Evolutionary conservation across 2,888 invertebrate genomes (phyloP).

Genomic region (Lithophane socia): DNA sequence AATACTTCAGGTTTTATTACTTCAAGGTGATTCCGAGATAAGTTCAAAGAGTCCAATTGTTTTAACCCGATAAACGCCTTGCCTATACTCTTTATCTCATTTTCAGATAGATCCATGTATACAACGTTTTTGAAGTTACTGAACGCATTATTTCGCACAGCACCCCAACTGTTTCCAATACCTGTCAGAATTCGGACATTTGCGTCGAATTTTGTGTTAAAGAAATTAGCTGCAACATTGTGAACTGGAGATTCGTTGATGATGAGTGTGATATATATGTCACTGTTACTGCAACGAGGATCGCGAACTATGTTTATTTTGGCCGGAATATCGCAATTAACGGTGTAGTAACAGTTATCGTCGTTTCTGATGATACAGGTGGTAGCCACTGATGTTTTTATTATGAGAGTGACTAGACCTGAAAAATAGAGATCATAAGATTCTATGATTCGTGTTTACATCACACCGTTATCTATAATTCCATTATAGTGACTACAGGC

Average conservation of each 20-base stretch:
- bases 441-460: background rate
- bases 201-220: slow-evolving; percentile 28
- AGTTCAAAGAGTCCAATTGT: slow-evolving; percentile 49
- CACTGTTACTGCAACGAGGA: slow-evolving; percentile 23
- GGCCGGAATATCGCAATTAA: slow-evolving; percentile 39
- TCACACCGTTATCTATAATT: background rate
- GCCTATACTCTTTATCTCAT: slow-evolving; percentile 38
- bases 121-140: slow-evolving; percentile 54
- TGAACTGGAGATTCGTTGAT: slow-evolving; percentile 39
- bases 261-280: slow-evolving; percentile 47
- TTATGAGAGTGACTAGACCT: background rate
- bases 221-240: slow-evolving; percentile 29
- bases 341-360: slow-evolving; percentile 48
- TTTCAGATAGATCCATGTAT: slow-evolving; percentile 56
- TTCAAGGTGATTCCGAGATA: slow-evolving; percentile 55
- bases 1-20: slow-evolving; percentile 44
- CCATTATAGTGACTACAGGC: background rate
- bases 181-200: slow-evolving; percentile 46
- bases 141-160: slow-evolving; percentile 44
- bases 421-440: background rate
- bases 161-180: slow-evolving; percentile 46
- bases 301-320: slow-evolving; percentile 5
- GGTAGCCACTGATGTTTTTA: slow-evolving; percentile 6
- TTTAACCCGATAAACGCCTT: slow-evolving; percentile 53
- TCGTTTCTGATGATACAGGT: slow-evolving; percentile 38